Evolutionary conservation across 2,888 invertebrate genomes (phyloP).

Genomic region (Ennomos quercinarius): DNA sequence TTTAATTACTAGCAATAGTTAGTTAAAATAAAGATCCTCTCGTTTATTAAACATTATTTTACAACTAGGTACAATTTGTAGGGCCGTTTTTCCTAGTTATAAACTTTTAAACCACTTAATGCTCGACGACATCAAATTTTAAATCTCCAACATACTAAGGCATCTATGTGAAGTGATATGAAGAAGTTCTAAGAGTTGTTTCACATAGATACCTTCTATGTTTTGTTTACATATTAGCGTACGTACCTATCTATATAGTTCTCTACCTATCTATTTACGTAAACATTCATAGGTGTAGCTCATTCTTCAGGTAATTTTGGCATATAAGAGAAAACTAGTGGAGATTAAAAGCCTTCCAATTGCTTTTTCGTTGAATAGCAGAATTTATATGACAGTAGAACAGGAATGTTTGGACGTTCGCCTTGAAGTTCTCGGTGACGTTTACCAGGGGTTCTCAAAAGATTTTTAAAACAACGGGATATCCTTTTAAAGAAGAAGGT

Average conservation of each 20-base stretch:
- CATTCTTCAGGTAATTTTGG: constrained; percentile 20
- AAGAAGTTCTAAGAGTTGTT: not conserved
- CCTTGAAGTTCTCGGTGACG: no score
- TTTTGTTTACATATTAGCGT: constrained; percentile 4
- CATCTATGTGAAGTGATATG: not conserved
- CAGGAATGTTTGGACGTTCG: not conserved
- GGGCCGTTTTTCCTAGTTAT: constrained; percentile 15
- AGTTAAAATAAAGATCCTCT: constrained; percentile 28
- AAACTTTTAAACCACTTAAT: constrained; percentile 1
- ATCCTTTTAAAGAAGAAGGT: no score
- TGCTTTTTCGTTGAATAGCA: not conserved
- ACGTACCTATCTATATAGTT: constrained; percentile 19
- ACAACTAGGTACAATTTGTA: constrained; percentile 13
- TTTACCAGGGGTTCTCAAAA: no score
- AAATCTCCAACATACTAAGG: constrained; percentile 13
- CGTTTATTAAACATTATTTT: constrained; percentile 12
- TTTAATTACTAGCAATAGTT: constrained; percentile 22
- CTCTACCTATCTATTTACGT: constrained; percentile 10
- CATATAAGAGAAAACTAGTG: constrained; percentile 17
- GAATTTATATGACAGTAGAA: not conserved
- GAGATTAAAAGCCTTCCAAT: not conserved
- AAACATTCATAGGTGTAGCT: constrained; percentile 14
- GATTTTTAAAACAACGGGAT: no score
- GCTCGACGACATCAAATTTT: not conserved
- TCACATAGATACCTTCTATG: constrained; percentile 11